Percentiles rank a stretch among this genome's conserved stretches.
phyloP scores from a whole-genome alignment of 2,113 vertebrate species.

The Mesocricetus auratus region DNA sequence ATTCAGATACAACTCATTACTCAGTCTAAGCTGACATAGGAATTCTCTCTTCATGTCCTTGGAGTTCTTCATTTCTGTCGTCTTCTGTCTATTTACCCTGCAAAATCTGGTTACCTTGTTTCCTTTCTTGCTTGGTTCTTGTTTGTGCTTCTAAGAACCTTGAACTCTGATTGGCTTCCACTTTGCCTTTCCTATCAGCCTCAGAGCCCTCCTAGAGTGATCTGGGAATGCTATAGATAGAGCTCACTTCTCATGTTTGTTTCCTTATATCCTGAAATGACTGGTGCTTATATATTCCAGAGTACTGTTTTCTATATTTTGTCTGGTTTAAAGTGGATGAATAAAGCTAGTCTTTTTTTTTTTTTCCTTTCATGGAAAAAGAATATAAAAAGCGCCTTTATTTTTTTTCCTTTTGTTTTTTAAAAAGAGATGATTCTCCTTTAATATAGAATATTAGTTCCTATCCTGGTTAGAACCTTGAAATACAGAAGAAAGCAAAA shows the following conservation, averaged over 20 bases:
- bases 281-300: background rate
- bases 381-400: slow-evolving; percentile 9
- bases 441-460: background rate
- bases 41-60: background rate
- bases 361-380: background rate
- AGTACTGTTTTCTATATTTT: background rate
- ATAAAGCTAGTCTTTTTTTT: background rate
- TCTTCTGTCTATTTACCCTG: background rate
- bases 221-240: background rate
- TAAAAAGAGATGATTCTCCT: slow-evolving; percentile 43
- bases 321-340: background rate
- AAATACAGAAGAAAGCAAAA: slow-evolving; percentile 43
- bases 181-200: background rate
- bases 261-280: slow-evolving; percentile 21
- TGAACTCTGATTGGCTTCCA: background rate
- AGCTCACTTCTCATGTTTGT: background rate
- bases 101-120: background rate
- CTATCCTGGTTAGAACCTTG: background rate
- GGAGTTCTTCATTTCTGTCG: background rate
- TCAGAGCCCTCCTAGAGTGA: background rate
- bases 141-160: background rate
- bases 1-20: background rate
- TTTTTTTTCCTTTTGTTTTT: slow-evolving; percentile 46
- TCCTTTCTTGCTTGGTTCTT: background rate
- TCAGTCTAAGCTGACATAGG: background rate